These are phyloP conservation scores for Neopipo cinnamomea DNA, from an alignment of 2,113 vertebrate species.

Conservation along the genomic window DNA sequence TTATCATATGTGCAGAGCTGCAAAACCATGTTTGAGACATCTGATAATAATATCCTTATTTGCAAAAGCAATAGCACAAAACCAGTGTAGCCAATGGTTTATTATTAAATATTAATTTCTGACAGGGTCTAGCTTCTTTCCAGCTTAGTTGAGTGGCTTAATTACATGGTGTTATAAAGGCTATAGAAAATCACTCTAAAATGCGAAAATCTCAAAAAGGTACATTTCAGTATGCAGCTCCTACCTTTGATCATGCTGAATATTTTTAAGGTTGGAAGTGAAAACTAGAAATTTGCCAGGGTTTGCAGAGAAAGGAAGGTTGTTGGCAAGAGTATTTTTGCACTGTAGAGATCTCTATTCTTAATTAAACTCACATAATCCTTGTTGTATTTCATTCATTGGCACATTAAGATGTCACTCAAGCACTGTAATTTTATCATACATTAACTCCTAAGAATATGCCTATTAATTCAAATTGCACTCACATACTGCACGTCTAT, in stretches of 20 bases:
- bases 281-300: neutral
- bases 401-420: neutral
- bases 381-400: neutral
- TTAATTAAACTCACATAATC: slow-evolving; percentile 37
- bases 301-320: neutral
- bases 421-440: slow-evolving; percentile 7
- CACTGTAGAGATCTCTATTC: neutral
- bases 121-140: neutral
- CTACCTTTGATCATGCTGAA: neutral
- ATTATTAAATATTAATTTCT: neutral
- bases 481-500: neutral
- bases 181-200: neutral
- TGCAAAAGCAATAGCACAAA: slow-evolving; percentile 39
- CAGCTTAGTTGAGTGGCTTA: neutral
- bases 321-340: neutral
- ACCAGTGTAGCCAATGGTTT: neutral
- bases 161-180: neutral
- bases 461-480: slow-evolving; percentile 9
- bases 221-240: neutral
- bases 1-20: slow-evolving; percentile 17
- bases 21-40: neutral
- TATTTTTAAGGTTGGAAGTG: neutral
- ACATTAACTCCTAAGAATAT: neutral
- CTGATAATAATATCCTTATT: slow-evolving; percentile 6
- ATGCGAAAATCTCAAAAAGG: neutral